These are phyloP conservation scores for Scomber japonicus DNA, from an alignment of 2,113 vertebrate genomes.

Conservation along the genomic window DNA sequence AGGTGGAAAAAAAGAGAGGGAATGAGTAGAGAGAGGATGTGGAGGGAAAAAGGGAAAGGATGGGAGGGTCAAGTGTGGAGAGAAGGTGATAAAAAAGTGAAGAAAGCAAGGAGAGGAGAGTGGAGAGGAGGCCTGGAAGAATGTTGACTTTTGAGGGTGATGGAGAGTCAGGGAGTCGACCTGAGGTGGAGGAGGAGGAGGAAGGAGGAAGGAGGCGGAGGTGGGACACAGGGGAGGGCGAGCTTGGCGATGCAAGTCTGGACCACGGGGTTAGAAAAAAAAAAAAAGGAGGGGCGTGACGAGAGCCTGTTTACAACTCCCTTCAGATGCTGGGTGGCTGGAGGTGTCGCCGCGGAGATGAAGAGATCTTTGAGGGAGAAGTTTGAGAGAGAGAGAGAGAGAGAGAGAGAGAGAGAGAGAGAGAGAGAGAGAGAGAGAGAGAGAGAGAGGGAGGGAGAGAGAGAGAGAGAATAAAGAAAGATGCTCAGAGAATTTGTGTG, in stretches of 20 bases:
- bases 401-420: conserved; percentile 51
- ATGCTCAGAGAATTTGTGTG: too few species aligned
- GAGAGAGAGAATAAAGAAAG: conserved; percentile 23
- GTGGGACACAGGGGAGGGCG: conserved; percentile 10
- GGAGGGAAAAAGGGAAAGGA: conserved; percentile 36
- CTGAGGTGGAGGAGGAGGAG: not conserved
- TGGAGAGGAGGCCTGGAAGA: conserved; percentile 37
- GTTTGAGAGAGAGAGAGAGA: conserved; percentile 46
- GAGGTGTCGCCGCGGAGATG: conserved; percentile 19
- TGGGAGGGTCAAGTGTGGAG: conserved; percentile 48
- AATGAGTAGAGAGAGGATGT: not conserved
- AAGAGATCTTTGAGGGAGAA: not conserved
- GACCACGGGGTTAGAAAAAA: not conserved
- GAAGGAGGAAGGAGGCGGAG: not conserved
- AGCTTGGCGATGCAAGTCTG: conserved; percentile 29
- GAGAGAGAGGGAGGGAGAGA: conserved; percentile 50
- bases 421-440: conserved; percentile 43
- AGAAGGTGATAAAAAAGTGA: conserved; percentile 54
- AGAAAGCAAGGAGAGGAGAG: conserved; percentile 46
- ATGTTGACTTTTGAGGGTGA: conserved; percentile 61
- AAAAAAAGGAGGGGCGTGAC: conserved; percentile 3
- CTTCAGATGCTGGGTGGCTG: conserved; percentile 26
- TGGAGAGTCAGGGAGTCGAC: conserved; percentile 38
- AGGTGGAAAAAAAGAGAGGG: conserved; percentile 23
- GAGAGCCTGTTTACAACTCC: conserved; percentile 32